These are phyloP conservation scores for Hypercompe scribonia DNA, from an alignment of 2,888 invertebrate genomes.

Conservation along the genomic window DNA sequence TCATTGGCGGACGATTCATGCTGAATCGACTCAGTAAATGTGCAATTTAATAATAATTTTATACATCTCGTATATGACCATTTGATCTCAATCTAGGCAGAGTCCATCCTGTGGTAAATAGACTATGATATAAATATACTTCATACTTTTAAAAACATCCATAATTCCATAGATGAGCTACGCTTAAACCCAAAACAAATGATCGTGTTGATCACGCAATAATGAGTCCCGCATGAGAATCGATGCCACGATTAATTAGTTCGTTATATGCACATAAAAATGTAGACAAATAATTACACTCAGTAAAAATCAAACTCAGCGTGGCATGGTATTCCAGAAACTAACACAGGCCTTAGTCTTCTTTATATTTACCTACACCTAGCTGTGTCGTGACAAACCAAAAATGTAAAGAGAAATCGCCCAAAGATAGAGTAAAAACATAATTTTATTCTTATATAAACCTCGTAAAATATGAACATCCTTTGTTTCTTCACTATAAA, in stretches of 20 bases:
- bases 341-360: not conserved
- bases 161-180: not conserved
- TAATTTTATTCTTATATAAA: slow-evolving; percentile 7
- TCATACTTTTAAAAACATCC: not conserved
- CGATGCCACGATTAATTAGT: not conserved
- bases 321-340: not conserved
- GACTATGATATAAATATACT: not conserved
- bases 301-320: too few relatives aligned
- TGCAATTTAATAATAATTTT: not conserved
- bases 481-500: slow-evolving; percentile 8
- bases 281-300: not conserved
- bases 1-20: slow-evolving; percentile 30
- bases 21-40: slow-evolving; percentile 19
- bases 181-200: not conserved
- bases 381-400: not conserved
- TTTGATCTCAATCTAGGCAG: not conserved
- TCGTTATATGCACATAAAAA: too few relatives aligned
- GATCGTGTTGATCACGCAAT: not conserved
- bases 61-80: too few relatives aligned
- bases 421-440: not conserved
- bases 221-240: not conserved
- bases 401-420: not conserved
- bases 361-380: not conserved
- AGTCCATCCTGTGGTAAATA: not conserved
- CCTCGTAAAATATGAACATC: slow-evolving; percentile 2